Conservation (phyloP, 2,888 invertebrate species). For the Ennomos quercinarius region DNA sequence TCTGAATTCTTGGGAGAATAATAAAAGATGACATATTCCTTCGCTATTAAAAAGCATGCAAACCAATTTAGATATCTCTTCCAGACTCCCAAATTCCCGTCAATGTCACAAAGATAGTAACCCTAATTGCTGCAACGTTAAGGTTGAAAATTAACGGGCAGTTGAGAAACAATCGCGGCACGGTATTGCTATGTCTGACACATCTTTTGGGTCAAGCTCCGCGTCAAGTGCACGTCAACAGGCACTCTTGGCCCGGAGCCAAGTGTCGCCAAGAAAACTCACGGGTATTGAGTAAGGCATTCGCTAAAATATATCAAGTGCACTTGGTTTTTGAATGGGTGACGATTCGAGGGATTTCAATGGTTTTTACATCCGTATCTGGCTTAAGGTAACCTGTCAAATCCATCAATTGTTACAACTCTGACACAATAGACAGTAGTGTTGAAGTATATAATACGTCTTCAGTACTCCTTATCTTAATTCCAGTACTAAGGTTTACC, state of each 20-base stretch:
- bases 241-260: constrained; percentile 69
- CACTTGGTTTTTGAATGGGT: constrained; percentile 21
- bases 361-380: background rate
- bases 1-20: too few relatives aligned
- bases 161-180: constrained; percentile 36
- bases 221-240: constrained; percentile 73
- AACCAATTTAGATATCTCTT: background rate
- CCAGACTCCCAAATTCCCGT: constrained; percentile 3
- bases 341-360: constrained; percentile 14
- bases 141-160: constrained; percentile 11
- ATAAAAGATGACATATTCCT: too few relatives aligned
- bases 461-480: too few relatives aligned
- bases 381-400: too few relatives aligned
- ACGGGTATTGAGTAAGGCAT: constrained; percentile 62
- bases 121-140: constrained; percentile 1
- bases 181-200: constrained; percentile 50
- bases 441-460: too few relatives aligned
- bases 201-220: constrained; percentile 77
- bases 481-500: too few relatives aligned
- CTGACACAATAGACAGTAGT: too few relatives aligned
- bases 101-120: background rate
- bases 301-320: constrained; percentile 46
- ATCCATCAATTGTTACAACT: too few relatives aligned
- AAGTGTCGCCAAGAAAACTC: constrained; percentile 63
- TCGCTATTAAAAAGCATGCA: background rate